Conservation (phyloP, 1,140 invertebrate genomes). For the Penaeus japonicus region DNA sequence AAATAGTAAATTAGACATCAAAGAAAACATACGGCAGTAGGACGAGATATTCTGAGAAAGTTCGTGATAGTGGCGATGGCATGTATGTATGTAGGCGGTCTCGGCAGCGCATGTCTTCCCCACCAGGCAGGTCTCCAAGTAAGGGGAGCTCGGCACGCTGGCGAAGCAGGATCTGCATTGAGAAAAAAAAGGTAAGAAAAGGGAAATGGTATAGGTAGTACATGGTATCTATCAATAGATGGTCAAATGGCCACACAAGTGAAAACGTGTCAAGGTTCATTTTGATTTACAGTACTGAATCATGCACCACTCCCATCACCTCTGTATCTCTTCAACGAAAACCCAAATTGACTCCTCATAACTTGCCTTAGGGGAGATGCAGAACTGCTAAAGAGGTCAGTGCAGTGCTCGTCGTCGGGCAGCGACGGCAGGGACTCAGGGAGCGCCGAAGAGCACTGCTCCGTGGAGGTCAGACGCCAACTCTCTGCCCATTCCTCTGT, state of each 20-base stretch:
- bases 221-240: too few species aligned
- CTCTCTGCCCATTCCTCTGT: conserved; percentile 53
- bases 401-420: conserved; percentile 1
- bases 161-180: conserved; percentile 15
- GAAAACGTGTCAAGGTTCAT: too few species aligned
- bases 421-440: conserved; percentile 18
- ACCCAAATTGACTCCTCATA: too few species aligned
- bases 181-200: background rate
- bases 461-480: conserved; percentile 29
- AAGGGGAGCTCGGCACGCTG: conserved; percentile 26
- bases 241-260: too few species aligned
- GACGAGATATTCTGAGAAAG: background rate
- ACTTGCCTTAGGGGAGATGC: conserved; percentile 26
- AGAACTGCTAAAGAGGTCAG: background rate
- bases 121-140: conserved; percentile 33
- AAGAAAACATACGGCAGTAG: conserved; percentile 10
- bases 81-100: conserved; percentile 32
- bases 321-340: too few species aligned
- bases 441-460: conserved; percentile 25
- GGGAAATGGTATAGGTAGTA: too few species aligned
- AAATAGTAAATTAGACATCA: too few species aligned
- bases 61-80: conserved; percentile 26
- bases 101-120: conserved; percentile 34
- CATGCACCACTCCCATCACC: too few species aligned
- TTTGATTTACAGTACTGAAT: too few species aligned